phyloP scores from a whole-genome alignment of 1,140 invertebrate species.

The Aplysia californica region DNA sequence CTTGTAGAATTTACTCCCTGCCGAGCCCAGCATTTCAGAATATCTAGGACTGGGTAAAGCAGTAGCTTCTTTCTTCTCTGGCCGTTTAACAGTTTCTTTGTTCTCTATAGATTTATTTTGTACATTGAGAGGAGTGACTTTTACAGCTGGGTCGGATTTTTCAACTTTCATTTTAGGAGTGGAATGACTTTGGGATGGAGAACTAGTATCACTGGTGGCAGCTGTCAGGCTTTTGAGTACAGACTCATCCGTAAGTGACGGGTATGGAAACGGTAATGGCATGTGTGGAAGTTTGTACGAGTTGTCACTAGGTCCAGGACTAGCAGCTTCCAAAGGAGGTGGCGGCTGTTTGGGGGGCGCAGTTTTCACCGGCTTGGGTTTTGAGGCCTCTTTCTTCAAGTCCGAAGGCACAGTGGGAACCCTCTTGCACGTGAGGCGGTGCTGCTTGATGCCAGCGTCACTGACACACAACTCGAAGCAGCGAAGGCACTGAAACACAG shows the following conservation, averaged over 20 bases:
- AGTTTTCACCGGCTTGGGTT: background rate
- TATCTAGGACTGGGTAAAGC: constrained; percentile 2
- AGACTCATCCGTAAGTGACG: constrained; percentile 1
- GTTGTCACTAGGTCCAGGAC: background rate
- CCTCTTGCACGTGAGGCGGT: constrained; percentile 31
- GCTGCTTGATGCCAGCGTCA: constrained; percentile 31
- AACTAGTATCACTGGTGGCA: no score
- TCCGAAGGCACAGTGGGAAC: constrained; percentile 27
- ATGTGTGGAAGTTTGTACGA: background rate
- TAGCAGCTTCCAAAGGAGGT: no score
- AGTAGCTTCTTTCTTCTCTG: background rate
- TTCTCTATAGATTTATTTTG: no score
- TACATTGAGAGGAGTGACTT: no score
- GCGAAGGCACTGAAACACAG: constrained; percentile 35
- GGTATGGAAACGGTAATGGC: constrained; percentile 17
- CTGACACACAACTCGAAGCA: constrained; percentile 36
- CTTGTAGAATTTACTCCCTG: constrained; percentile 34
- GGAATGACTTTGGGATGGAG: no score
- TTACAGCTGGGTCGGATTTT: no score
- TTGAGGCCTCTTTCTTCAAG: constrained; percentile 6
- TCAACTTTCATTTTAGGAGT: no score
- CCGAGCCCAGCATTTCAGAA: constrained; percentile 32
- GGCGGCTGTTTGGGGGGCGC: no score
- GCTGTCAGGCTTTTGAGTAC: constrained; percentile 13
- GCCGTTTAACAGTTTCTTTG: background rate